Evolutionary conservation across 2,113 vertebrate species (phyloP), one percentile per base, ranked within the genome.

Genomic region (Tinamus guttatus): DNA sequence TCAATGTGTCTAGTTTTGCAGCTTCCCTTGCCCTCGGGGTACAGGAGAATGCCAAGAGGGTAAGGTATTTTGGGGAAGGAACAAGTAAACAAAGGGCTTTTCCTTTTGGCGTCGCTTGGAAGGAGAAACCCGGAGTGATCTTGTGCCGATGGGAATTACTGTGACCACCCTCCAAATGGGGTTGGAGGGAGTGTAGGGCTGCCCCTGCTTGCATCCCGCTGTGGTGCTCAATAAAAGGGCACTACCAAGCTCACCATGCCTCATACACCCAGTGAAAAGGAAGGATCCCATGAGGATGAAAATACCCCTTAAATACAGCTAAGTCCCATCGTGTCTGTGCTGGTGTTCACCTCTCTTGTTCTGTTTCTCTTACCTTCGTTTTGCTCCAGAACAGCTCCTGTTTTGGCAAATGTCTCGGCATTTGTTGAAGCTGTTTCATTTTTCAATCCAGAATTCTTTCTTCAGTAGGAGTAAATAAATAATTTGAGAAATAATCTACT

Each of bases 251-350:
- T 71, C 64, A 40, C 7, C 2, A 30, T 62, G 51, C 40, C 1
- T 2, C 16, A 1, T 65, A 8, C 22, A 63, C 36, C 36, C 21
- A 36, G 6, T 34, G 65, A 32, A 27, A 78, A 18, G 7, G 86
- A n/a, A 85, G 87, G 77, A 47, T 68, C 43, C 15, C 2, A 1
- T 52, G 12, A 16, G 28, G 17, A 78, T 79, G 60, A 68, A 89
- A 94, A 62, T 69, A 11, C 8, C 24, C 17, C 77, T 80, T 25
- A 62, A 49, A 76, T 76, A 28, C 27, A 85, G 12, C 20, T 15
- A 67, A 38, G 32, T 74, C 41, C 77, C 0, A 0, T 58, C 6
- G 2, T 69, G 34, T 43, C 16, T 18, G 2, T 65, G 63, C 52
- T 87, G 19, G 2, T 91, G 89, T 87, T 80, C 30, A 49, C 24